These are phyloP conservation scores for Xylota sylvarum DNA, from an alignment of 2,888 invertebrate species.

Conservation along the genomic window DNA sequence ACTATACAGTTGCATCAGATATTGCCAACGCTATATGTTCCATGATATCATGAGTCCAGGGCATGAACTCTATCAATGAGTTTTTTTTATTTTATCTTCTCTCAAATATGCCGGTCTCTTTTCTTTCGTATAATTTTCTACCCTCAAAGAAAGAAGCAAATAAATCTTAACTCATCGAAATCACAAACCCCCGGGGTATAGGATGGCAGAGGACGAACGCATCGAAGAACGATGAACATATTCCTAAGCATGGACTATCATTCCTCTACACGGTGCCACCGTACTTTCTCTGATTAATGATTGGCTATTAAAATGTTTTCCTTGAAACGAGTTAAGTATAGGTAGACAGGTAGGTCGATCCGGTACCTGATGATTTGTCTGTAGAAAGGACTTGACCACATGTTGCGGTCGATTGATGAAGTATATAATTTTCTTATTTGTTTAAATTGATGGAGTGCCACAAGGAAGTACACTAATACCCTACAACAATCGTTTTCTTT, in stretches of 20 bases:
- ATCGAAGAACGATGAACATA: constrained; percentile 9
- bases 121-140: constrained; percentile 3
- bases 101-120: constrained; percentile 3
- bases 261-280: constrained; percentile 31
- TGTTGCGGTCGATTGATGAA: constrained; percentile 49
- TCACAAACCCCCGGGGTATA: constrained; percentile 10
- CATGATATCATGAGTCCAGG: constrained; percentile 17
- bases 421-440: constrained; percentile 59
- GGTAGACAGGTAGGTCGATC: constrained; percentile 13
- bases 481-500: constrained; percentile 13
- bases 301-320: constrained; percentile 51
- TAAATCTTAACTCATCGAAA: constrained; percentile 17
- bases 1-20: not conserved
- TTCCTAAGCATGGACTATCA: constrained; percentile 12
- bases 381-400: constrained; percentile 53
- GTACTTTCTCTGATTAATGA: constrained; percentile 68
- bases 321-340: constrained; percentile 57
- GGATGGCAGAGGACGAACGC: constrained; percentile 6
- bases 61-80: constrained; percentile 19
- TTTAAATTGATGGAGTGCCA: constrained; percentile 40
- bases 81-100: not conserved
- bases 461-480: constrained; percentile 45
- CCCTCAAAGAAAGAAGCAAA: constrained; percentile 12
- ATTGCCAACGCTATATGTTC: not conserved
- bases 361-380: constrained; percentile 36